Percentiles rank a stretch among this genome's conserved stretches.
Conservation (phyloP, 1,140 invertebrate genomes). For the Euwallacea fornicatus region DNA sequence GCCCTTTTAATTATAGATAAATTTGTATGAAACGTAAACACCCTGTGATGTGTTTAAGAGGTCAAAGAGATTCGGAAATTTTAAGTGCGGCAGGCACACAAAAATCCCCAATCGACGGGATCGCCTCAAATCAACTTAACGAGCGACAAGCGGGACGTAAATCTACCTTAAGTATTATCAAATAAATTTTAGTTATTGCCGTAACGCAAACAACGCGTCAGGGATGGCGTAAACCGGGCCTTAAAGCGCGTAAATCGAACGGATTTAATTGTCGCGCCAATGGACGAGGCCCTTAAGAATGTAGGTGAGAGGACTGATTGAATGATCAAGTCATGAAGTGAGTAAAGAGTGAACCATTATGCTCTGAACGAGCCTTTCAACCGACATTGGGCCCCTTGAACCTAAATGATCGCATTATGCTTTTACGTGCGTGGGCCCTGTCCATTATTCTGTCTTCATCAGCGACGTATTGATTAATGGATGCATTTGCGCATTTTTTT, state of each 20-base stretch:
- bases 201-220: conserved; percentile 37
- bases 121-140: conserved; percentile 37
- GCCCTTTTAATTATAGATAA: conserved; percentile 31
- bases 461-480: too few relatives aligned
- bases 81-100: conserved; percentile 11
- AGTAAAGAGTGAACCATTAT: too few relatives aligned
- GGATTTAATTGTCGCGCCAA: too few relatives aligned
- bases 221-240: conserved; percentile 28
- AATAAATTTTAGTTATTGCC: conserved; percentile 43
- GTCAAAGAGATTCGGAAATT: conserved; percentile 26
- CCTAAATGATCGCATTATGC: too few relatives aligned
- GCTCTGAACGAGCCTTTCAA: too few relatives aligned
- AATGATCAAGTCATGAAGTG: too few relatives aligned
- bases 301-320: too few relatives aligned
- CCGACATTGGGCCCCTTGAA: too few relatives aligned
- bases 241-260: not conserved
- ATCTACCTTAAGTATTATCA: conserved; percentile 43
- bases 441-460: too few relatives aligned
- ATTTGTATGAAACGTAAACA: conserved; percentile 33
- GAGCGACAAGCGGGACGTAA: conserved; percentile 34
- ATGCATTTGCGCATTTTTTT: too few relatives aligned
- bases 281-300: too few relatives aligned
- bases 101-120: conserved; percentile 13
- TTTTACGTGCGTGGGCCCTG: too few relatives aligned
- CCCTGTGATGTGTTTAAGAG: conserved; percentile 26